Evolutionary conservation across 2,113 vertebrate genomes (phyloP).

Genomic region (Cynocephalus volans): DNA sequence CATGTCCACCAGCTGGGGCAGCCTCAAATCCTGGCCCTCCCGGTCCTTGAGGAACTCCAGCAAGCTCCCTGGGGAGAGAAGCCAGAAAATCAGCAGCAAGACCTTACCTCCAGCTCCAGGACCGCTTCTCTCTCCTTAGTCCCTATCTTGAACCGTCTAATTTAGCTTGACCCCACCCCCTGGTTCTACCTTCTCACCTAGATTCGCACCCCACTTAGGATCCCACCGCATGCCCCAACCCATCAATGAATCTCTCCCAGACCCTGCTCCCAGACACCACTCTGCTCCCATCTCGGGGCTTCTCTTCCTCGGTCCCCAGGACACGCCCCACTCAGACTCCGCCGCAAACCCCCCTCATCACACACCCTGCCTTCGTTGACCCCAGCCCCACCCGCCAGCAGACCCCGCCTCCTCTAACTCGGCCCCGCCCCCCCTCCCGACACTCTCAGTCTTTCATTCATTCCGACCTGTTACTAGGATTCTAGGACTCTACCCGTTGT

Average conservation of each 20-base stretch:
- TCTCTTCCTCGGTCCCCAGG: too few relatives aligned
- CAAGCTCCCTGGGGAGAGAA: constrained; percentile 92
- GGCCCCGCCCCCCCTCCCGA: neutral
- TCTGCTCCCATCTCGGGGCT: neutral
- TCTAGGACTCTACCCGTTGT: neutral
- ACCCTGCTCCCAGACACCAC: rapidly evolving
- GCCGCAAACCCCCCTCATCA: neutral
- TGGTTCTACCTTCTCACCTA: neutral
- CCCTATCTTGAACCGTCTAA: neutral
- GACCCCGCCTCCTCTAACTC: neutral
- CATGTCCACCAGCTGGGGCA: constrained; percentile 98
- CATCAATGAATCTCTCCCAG: neutral
- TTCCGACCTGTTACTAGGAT: rapidly evolving
- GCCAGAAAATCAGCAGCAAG: constrained; percentile 6
- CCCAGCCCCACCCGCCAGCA: neutral
- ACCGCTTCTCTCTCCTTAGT: neutral
- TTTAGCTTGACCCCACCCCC: rapidly evolving
- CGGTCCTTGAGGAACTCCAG: constrained; percentile 96
- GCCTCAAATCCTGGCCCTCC: constrained; percentile 92
- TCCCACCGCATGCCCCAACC: neutral
- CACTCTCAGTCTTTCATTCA: neutral
- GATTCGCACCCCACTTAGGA: neutral
- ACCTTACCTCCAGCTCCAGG: neutral
- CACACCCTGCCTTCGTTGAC: constrained; percentile 46
- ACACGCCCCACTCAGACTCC: neutral